Base-by-base conservation (phyloP, 2,797 vertebrate species). In the Meda fulgida region DNA sequence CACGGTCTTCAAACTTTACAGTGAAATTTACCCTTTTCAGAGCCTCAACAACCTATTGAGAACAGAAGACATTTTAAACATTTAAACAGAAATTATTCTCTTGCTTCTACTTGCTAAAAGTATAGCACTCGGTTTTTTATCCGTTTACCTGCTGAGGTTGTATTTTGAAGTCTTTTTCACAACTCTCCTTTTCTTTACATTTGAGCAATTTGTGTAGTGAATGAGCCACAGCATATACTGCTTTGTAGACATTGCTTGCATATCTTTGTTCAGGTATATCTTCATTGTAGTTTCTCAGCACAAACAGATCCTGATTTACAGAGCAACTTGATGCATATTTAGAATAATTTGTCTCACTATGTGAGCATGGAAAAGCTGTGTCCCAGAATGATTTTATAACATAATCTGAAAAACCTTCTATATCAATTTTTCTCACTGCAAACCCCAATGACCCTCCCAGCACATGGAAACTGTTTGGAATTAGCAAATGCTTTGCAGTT, bases 191-290 rank as follows among this genome's bases (percentile, higher is more conserved):
- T 2, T 73, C 23, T 67, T 88, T 88, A 43, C 94, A 95, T 1
- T 89, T 89, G 0, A 94, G 46, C 58, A 94, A 81, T 34, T 72
- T 91, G 81, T 94, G 92, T 76, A 95, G 81, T 66, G 94, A 91
- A 89, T 94, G 87, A 1, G 94, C 94, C 9, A 94, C 89, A 26
- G 94, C 92, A 81, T 94, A 95, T 4, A 95, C 83, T 19, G 93
- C 94, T 89, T 92, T 95, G 84, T 95, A 95, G 11, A 95, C 94
- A 80, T 94, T 94, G 67, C 72, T 85, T 2, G 93, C 91, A 80
- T 92, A 93, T 90, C 93, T 92, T 66, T 95, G 83, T 84, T 95
- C 93, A 66, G 86, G 29, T 60, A 94, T 90, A 83, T 95, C 93
- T 19, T 93, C 89, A 67, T 89, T 78, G 71, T 92, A 88, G 70